A percentile compares a stretch with the other conserved stretches of the same genome.
These are phyloP conservation scores for Neoitamus cyanurus DNA, from an alignment of 2,888 invertebrate species.

Conservation along the genomic window DNA sequence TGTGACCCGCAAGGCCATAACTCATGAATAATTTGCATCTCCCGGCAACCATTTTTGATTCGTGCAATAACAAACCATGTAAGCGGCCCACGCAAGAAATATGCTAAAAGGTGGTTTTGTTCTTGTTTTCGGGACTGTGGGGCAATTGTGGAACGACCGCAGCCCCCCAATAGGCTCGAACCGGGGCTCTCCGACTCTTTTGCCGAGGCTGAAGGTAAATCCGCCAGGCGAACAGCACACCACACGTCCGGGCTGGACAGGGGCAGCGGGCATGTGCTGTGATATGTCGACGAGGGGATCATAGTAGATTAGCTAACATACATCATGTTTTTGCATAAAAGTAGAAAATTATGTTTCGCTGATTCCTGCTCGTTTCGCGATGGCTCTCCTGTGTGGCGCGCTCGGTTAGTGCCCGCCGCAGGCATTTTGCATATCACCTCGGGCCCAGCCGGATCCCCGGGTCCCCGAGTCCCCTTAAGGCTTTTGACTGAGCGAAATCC, in stretches of 20 bases:
- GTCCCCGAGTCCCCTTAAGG: not conserved
- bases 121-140: slow-evolving; percentile 17
- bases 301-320: slow-evolving; percentile 45
- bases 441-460: not conserved
- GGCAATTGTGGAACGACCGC: not conserved
- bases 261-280: not conserved
- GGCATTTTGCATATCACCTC: slow-evolving; percentile 40
- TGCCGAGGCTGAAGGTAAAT: not conserved
- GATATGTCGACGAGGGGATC: slow-evolving; percentile 25
- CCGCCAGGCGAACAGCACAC: not conserved
- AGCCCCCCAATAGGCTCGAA: slow-evolving; percentile 34
- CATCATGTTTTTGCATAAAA: slow-evolving; percentile 52
- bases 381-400: slow-evolving; percentile 42
- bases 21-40: slow-evolving; percentile 47
- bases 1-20: slow-evolving; percentile 37
- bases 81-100: slow-evolving; percentile 47
- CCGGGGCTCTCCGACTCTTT: too few species aligned
- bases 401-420: slow-evolving; percentile 17
- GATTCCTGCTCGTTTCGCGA: slow-evolving; percentile 46
- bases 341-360: slow-evolving; percentile 49
- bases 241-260: not conserved
- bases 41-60: slow-evolving; percentile 50
- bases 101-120: slow-evolving; percentile 36
- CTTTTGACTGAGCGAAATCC: slow-evolving; percentile 3
- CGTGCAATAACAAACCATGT: slow-evolving; percentile 49